Base-by-base conservation (phyloP, 2,888 invertebrate species). In the Calephelis perditalis region DNA sequence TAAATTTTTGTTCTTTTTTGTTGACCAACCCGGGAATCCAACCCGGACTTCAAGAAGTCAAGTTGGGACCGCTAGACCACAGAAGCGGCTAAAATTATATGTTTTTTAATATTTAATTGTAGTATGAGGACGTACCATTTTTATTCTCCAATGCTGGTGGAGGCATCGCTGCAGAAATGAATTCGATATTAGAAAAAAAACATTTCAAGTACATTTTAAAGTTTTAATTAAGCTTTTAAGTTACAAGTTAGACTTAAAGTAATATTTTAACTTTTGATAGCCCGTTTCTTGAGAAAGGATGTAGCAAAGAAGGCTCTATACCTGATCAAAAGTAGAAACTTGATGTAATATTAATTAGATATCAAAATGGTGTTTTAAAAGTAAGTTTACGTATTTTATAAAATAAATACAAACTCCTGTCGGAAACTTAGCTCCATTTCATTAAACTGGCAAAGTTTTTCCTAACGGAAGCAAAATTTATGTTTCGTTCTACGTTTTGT, bases 71-170 rank as follows among this genome's bases (percentile, higher is more conserved):
- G n/a, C n/a, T n/a, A n/a, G n/a, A n/a, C n/a, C n/a, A n/a, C n/a
- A n/a, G n/a, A n/a, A n/a, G n/a, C n/a, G n/a, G n/a, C n/a, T n/a
- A n/a, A n/a, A n/a, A n/a, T n/a, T n/a, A n/a, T n/a, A n/a, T n/a
- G n/a, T n/a, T n/a, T n/a, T n/a, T n/a, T n/a, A 26, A 26, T 26
- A 26, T 26, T 60, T 59, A 56, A 54, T 57, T 15, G 9, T 35
- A 37, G 8, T 67, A 69, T 71, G 66, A 71, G 65, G 57, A 69
- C 75, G 70, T 72, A 89, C 89, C 86, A 66, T 86, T 88, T 76
- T 82, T 86, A 68, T 85, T 87, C 70, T 88, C 88, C 77, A 80
- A 68, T 44, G 83, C 76, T 43, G 86, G 82, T 36, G 83, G 76
- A 44, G 87, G 85, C 86, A 89, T 86, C 52, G 89, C 89, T 89